A percentile compares a stretch with the other conserved stretches of the same genome.
Evolutionary conservation across 37 sponge, comb jelly and placozoan species (phyloP).

Genomic region (Amphimedon queenslandica): DNA sequence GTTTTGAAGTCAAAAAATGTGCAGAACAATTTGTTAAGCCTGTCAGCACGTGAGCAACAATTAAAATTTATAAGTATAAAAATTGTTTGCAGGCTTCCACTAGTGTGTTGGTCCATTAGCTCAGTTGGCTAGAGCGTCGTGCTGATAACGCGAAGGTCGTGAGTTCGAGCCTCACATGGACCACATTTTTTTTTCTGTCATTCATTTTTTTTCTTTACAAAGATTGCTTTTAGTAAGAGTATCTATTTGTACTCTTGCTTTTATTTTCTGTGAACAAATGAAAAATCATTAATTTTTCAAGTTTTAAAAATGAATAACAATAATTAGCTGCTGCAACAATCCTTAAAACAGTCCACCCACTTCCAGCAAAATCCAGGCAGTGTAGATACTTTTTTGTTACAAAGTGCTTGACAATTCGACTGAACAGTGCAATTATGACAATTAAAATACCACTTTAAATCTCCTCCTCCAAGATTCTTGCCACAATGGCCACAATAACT

Average conservation of each 20-base stretch:
- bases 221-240: not conserved
- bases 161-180: constrained; percentile 16
- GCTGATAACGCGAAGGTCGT: constrained; percentile 24
- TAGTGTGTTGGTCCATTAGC: constrained; percentile 3
- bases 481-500: constrained; percentile 27
- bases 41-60: too few species aligned
- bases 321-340: constrained; percentile 11
- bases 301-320: not conserved
- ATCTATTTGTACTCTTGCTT: not conserved
- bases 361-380: constrained; percentile 28
- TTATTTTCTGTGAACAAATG: too few species aligned
- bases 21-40: too few species aligned
- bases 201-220: not conserved
- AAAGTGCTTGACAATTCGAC: constrained; percentile 5
- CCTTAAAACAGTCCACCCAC: constrained; percentile 31
- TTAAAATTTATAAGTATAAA: not conserved
- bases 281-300: not conserved
- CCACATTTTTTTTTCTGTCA: constrained; percentile 6
- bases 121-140: constrained; percentile 50
- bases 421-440: constrained; percentile 26
- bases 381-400: constrained; percentile 2
- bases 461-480: constrained; percentile 4
- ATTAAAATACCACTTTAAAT: constrained; percentile 11
- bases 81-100: not conserved
- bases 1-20: not conserved